These are phyloP conservation scores for Cyprinodon brontotheroides DNA, from an alignment of 2,113 vertebrate genomes.

Conservation along the genomic window DNA sequence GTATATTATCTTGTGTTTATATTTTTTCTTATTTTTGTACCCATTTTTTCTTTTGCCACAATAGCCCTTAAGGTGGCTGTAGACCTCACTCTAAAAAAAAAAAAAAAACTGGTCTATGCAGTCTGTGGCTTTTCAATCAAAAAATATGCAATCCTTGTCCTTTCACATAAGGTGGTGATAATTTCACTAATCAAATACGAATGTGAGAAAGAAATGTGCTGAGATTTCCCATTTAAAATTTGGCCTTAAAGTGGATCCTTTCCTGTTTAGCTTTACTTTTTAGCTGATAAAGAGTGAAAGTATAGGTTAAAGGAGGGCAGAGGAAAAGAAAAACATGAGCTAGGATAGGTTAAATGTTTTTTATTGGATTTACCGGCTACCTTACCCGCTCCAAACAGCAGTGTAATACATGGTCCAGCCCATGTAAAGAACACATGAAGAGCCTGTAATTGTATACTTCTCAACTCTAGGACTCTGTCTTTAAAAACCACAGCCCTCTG, in stretches of 20 bases:
- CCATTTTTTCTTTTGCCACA: no score
- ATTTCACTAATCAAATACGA: no score
- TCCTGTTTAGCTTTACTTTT: neutral
- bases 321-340: neutral
- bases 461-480: constrained; percentile 31
- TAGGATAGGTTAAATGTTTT: constrained; percentile 16
- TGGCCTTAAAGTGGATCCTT: neutral
- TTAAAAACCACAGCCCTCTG: constrained; percentile 10
- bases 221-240: no score
- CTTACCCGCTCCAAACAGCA: constrained; percentile 23
- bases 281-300: neutral
- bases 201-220: no score
- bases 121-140: no score
- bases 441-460: constrained; percentile 5
- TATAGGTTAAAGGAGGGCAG: neutral
- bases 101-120: no score
- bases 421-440: neutral
- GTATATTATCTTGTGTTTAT: no score
- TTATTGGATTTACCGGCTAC: neutral
- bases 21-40: no score
- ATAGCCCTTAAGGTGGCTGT: no score
- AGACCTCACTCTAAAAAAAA: no score
- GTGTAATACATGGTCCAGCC: neutral
- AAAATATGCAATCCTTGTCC: no score
- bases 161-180: no score